phyloP scores from a whole-genome alignment of 2,888 invertebrate genomes.

The Ormyrus rosae region DNA sequence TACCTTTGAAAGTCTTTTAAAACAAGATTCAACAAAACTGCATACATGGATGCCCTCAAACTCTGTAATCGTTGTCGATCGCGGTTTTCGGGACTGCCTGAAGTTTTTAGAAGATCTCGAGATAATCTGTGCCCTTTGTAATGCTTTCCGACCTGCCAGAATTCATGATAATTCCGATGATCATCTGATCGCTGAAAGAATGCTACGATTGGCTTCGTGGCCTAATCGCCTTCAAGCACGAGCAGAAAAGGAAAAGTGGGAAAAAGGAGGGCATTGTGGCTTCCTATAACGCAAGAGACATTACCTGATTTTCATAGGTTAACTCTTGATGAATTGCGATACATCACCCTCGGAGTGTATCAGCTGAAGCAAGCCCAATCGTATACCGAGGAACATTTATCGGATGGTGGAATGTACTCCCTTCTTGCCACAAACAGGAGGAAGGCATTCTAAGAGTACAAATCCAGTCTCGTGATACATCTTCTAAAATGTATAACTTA shows the following conservation, averaged over 20 bases:
- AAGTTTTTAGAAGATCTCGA: conserved; percentile 42
- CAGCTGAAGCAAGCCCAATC: too few species aligned
- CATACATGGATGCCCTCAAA: conserved; percentile 26
- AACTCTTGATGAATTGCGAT: too few species aligned
- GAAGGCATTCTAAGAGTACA: background rate
- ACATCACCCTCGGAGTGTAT: too few species aligned
- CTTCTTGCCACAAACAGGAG: too few species aligned
- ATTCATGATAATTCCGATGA: background rate
- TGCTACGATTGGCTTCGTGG: too few species aligned
- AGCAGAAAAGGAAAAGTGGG: too few species aligned
- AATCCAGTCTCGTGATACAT: background rate
- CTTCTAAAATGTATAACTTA: conserved; percentile 32
- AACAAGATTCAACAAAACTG: background rate
- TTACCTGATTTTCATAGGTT: too few species aligned
- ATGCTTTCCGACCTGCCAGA: conserved; percentile 41
- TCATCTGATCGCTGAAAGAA: conserved; percentile 7
- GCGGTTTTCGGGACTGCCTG: conserved; percentile 43
- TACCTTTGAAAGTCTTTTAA: conserved; percentile 20
- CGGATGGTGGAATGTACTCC: too few species aligned
- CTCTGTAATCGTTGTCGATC: conserved; percentile 58
- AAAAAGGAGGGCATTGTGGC: too few species aligned
- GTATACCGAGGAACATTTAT: too few species aligned
- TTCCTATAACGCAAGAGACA: too few species aligned
- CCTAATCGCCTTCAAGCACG: too few species aligned
- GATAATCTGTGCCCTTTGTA: conserved; percentile 27